A percentile compares a stretch with the other conserved stretches of the same genome.
phyloP scores from a whole-genome alignment of 2,888 invertebrate genomes.

The Mimumesa dahlbomi region DNA sequence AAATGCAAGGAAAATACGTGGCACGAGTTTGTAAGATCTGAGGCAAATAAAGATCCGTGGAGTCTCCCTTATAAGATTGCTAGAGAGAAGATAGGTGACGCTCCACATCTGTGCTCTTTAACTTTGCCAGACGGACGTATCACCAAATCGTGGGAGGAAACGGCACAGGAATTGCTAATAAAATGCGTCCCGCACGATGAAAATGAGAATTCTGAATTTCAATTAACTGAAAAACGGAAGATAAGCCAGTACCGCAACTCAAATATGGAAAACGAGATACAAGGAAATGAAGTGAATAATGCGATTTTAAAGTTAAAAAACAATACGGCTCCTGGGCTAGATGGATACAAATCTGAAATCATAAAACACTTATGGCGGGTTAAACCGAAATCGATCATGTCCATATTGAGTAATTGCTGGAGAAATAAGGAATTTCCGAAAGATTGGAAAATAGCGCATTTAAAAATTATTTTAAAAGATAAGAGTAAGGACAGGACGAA shows the following conservation, averaged over 20 bases:
- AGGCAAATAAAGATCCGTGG: conserved; percentile 7
- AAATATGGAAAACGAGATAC: neutral
- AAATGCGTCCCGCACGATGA: neutral
- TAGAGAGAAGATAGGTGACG: neutral
- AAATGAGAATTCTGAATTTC: neutral
- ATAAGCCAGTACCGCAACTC: neutral
- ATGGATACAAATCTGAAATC: neutral
- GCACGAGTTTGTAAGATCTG: neutral
- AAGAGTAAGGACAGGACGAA: neutral
- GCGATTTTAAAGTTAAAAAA: conserved; percentile 1
- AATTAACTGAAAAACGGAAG: neutral
- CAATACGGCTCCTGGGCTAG: conserved; percentile 11
- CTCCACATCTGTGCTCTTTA: neutral
- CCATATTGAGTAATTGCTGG: conserved; percentile 2
- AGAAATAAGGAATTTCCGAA: neutral
- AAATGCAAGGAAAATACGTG: neutral
- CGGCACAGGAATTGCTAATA: neutral
- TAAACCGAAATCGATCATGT: neutral
- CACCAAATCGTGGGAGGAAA: neutral
- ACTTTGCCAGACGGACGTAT: neutral
- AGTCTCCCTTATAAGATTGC: conserved; percentile 1
- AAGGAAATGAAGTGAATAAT: neutral
- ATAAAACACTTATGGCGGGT: neutral
- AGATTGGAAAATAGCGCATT: conserved; percentile 6
- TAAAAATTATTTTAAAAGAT: conserved; percentile 9